These are phyloP conservation scores for Aromia moschata DNA, from an alignment of 2,888 invertebrate species.

Conservation along the genomic window DNA sequence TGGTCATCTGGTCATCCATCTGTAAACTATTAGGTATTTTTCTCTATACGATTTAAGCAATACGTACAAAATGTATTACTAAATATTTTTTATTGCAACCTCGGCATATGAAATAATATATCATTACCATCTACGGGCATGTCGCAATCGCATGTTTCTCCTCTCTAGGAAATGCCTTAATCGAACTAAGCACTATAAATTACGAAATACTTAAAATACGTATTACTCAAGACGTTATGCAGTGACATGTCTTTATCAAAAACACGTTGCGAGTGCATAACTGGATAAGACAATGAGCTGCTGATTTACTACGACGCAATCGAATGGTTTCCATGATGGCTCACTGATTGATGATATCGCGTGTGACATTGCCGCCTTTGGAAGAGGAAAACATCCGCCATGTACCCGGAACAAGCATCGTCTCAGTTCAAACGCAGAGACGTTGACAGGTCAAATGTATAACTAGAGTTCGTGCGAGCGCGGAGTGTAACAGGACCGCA, in stretches of 20 bases:
- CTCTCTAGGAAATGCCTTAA: not conserved
- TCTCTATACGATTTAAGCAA: not conserved
- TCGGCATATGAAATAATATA: no score
- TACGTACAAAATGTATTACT: not conserved
- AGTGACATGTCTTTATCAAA: not conserved
- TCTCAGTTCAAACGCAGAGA: no score
- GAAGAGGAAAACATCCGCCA: not conserved
- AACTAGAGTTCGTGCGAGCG: no score
- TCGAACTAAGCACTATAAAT: not conserved
- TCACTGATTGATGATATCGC: not conserved
- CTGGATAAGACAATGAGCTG: slow-evolving; percentile 13
- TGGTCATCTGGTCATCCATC: not conserved
- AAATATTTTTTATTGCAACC: not conserved
- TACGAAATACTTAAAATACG: slow-evolving; percentile 1
- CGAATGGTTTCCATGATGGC: not conserved
- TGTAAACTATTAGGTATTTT: not conserved
- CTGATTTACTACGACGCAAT: slow-evolving; percentile 3
- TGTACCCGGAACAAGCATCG: no score
- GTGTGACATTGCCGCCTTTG: not conserved
- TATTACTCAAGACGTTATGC: slow-evolving; percentile 9
- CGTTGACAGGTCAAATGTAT: no score
- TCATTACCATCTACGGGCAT: no score
- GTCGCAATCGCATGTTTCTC: no score
- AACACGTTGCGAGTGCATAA: slow-evolving; percentile 11
- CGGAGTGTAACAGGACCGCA: no score